Base-by-base conservation (phyloP, 2,888 invertebrate species). In the Trissolcus brochymenae region DNA sequence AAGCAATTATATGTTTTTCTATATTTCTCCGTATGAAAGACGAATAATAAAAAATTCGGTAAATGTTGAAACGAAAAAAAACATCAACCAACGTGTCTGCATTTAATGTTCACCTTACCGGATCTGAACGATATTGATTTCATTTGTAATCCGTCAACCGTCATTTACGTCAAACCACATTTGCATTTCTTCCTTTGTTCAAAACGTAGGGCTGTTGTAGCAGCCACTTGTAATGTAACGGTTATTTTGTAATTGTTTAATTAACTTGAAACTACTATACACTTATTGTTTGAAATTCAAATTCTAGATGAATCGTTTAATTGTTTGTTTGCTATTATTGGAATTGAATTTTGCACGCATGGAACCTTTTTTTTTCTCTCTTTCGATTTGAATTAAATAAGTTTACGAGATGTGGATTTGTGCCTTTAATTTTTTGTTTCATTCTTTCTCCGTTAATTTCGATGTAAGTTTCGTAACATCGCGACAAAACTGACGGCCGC, bases 1-100 rank as follows among this genome's bases (percentile, higher is more conserved):
- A 87, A 88, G 87, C 87, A 87, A 70, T 87, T 88, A 85, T 87
- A 88, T 88, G 87, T 87, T 88, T 88, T 88, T 88, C 86, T 88
- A 88, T 89, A 88, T 88, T 87, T 87, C 87, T 88, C 87, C 87
- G 85, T 88, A 88, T 88, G 87, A 83, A 87, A 35, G 85, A 84
- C 85, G 86, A 88, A 85, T 87, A 88, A 88, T 87, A 88, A 88
- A 87, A 9, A 64, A 86, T 85, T 87, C 87, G 87, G 83, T 88
- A 88, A 88, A 87, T 89, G 88, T 89, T 88, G 84, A 85, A 82
- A 80, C 75, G 80, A 76, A 68, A 57, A 19, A 74, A 72, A 66
- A 41, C 43, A 50, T 50, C 50, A 71, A 62, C 43, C 53, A 73
- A 65, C 67, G 53, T 68, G 68, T 68, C 75, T 75, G 75, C 65